Evolutionary conservation across 2,888 invertebrate species (phyloP), one percentile per base, ranked within the genome.

Genomic region (Melinaea menophilus): DNA sequence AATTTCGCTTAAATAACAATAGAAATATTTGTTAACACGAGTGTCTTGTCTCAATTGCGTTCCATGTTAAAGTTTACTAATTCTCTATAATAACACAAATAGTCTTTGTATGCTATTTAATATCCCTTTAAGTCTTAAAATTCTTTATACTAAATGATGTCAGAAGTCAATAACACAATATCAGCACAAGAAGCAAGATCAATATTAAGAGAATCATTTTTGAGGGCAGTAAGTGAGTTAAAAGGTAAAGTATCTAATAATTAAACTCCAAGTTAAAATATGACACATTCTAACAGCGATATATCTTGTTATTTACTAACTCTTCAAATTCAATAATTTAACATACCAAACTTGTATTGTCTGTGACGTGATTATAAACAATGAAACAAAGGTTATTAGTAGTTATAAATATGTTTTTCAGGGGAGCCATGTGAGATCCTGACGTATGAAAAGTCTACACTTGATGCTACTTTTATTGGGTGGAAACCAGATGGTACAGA

Each of bases 401-500:
- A 22, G 22, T 48, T 48, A 3, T 22, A 22, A 22, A 51, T n/a
- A 31, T 31, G 31, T 31, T 51, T 77, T 78, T 35, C 69, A 90
- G 89, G 85, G 47, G 75, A 84, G 68, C 62, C 76, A 47, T 86
- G 88, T 72, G 80, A 72, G 47, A 80, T 90, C 12, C 61, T 85
- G 1, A 88, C 89, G 22, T 86, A 83, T 74, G 90, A 89, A 69
- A 76, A 79, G 51, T 79, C 85, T 48, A 76, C 70, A 47, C 68
- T 89, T 11, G 72, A 78, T 51, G 87, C 82, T 22, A 83, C 72
- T 34, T 86, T 88, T 67, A 73, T 75, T 12, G 80, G 79, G 0
- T 88, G 85, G 88, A 84, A 84, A 33, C 78, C 84, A 5, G 79
- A 86, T 71, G 84, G 85, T 4, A 71, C 78, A 0, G 85, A 88